Conservation (phyloP, 2,113 vertebrate species). For the Zosterops japonicus region DNA sequence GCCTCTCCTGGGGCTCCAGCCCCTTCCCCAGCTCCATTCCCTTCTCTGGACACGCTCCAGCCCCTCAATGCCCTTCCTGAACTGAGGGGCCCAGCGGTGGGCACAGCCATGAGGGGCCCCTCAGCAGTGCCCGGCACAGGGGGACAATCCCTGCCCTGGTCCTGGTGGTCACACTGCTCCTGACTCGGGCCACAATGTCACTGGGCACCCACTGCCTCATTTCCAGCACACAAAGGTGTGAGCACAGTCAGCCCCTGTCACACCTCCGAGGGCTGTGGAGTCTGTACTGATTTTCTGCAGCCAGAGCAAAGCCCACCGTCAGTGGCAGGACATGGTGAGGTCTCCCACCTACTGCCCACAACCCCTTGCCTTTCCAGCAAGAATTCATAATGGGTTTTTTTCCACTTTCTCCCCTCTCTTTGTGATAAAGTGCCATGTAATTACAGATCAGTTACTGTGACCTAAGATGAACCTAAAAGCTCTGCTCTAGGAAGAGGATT, state of each 20-base stretch:
- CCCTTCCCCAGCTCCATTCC: background rate
- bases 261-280: no score
- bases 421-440: background rate
- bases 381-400: background rate
- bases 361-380: background rate
- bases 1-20: accelerated
- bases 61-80: background rate
- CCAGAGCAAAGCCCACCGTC: background rate
- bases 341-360: background rate
- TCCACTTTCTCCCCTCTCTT: accelerated
- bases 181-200: background rate
- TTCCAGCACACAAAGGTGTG: background rate
- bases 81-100: background rate
- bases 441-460: background rate
- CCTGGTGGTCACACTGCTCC: background rate
- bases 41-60: background rate
- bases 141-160: background rate
- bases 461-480: background rate
- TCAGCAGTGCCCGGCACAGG: background rate
- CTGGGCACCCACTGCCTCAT: background rate
- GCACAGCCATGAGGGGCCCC: background rate
- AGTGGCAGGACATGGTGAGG: background rate
- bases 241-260: background rate
- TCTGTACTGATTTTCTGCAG: background rate
- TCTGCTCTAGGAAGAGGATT: background rate